Base-by-base conservation (phyloP, 2,888 invertebrate genomes). In the Drymonia ruficornis region DNA sequence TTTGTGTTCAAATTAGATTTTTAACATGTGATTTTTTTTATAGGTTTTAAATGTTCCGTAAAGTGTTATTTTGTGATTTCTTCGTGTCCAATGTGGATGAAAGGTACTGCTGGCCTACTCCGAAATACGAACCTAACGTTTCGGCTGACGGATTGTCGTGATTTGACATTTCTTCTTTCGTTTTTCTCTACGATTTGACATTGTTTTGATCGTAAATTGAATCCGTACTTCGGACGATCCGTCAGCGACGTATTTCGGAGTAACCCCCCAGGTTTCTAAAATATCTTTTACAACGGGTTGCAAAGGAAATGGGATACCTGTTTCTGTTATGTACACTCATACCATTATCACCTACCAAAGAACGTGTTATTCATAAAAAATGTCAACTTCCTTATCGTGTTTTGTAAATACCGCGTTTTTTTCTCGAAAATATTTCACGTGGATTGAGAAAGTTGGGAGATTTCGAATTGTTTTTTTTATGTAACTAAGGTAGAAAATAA, bases 51-150 rank as follows among this genome's bases (percentile, higher is more conserved):
- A 80, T 83, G 83, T 78, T 82, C 55, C 80, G 74, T 55, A 84
- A 80, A 67, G 78, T 84, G 67, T 61, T 85, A 53, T 82, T 80
- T 56, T 84, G 86, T 74, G 78, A 85, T 53, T 72, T 83, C 57
- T 80, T 80, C 58, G 72, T 77, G 36, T 60, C 70, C 36, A 64
- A 72, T 53, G 67, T 65, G 49, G 72, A 69, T 38, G 67, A 76
- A 60, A 83, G 82, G 84, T 83, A 56, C 52, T 59, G 58, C 44
- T 49, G 13, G 11, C 12, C 31, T 40, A n/a, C n/a, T n/a, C n/a
- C n/a, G n/a, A n/a, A n/a, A n/a, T n/a, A n/a, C n/a, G n/a, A n/a
- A n/a, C n/a, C n/a, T n/a, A n/a, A n/a, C n/a, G n/a, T n/a, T n/a
- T n/a, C n/a, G n/a, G n/a, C n/a, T n/a, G n/a, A n/a, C n/a, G n/a